Conservation (phyloP, 2,797 vertebrate species). For the Enteromius argenteus region DNA sequence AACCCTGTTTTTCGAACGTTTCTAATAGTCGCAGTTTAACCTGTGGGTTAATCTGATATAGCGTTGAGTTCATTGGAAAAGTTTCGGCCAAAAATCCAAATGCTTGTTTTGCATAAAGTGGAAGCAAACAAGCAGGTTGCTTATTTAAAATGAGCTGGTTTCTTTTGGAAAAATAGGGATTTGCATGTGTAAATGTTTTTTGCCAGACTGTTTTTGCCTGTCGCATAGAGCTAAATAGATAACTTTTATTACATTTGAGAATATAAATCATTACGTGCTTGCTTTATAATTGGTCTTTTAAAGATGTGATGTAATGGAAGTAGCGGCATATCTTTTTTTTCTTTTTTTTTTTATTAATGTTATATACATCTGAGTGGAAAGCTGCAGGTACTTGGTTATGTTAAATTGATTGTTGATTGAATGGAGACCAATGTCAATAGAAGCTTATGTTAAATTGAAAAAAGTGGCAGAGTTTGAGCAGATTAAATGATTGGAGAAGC, state of each 20-base stretch:
- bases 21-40: not conserved
- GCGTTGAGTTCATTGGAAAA: not conserved
- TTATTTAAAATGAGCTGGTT: conserved; percentile 16
- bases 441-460: too few species aligned
- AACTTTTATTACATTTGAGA: not conserved
- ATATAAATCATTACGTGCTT: not conserved
- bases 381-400: not conserved
- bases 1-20: not conserved
- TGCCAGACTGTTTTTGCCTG: not conserved
- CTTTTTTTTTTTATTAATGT: not conserved
- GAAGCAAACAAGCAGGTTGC: conserved; percentile 7
- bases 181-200: conserved; percentile 39
- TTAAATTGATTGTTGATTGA: not conserved
- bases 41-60: not conserved
- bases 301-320: not conserved
- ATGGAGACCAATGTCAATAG: not conserved
- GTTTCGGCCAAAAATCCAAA: conserved; percentile 2
- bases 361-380: not conserved
- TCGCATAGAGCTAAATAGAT: not conserved
- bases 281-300: not conserved
- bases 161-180: not conserved
- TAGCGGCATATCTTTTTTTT: not conserved
- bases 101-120: conserved; percentile 7
- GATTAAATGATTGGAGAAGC: not conserved
- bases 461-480: not conserved